Evolutionary conservation across 2,888 invertebrate genomes (phyloP).

Genomic region (Camptogramma bilineatum): DNA sequence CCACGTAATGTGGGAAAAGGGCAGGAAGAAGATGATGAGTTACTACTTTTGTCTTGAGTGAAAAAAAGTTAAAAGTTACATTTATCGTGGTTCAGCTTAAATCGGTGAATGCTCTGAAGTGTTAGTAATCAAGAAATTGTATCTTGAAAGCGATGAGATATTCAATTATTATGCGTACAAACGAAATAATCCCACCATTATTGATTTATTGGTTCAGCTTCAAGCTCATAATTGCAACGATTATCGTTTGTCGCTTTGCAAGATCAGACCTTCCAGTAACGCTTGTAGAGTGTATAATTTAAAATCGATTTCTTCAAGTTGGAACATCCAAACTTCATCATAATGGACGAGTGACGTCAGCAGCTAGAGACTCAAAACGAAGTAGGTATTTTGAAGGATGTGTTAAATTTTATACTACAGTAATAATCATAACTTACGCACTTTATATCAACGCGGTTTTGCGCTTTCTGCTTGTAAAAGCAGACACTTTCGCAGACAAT

Average conservation of each 20-base stretch:
- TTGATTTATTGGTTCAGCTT: not conserved
- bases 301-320: slow-evolving; percentile 44
- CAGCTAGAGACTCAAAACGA: slow-evolving; percentile 35
- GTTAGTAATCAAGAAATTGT: not conserved
- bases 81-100: not conserved
- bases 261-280: slow-evolving; percentile 34
- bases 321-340: slow-evolving; percentile 45
- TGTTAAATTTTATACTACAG: slow-evolving; percentile 53
- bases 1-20: too few relatives aligned
- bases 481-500: slow-evolving; percentile 68
- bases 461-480: slow-evolving; percentile 69
- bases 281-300: slow-evolving; percentile 27
- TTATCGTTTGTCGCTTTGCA: slow-evolving; percentile 14
- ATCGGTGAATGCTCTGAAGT: not conserved
- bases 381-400: slow-evolving; percentile 42
- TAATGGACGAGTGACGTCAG: slow-evolving; percentile 38
- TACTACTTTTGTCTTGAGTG: not conserved
- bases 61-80: not conserved
- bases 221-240: not conserved
- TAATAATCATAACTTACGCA: slow-evolving; percentile 46
- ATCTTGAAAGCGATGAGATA: not conserved
- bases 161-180: not conserved
- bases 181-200: not conserved
- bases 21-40: not conserved
- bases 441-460: slow-evolving; percentile 62